Evolutionary conservation across 2,888 invertebrate genomes (phyloP), one percentile per base, ranked within the genome.

Genomic region (Xanthorhoe designata): DNA sequence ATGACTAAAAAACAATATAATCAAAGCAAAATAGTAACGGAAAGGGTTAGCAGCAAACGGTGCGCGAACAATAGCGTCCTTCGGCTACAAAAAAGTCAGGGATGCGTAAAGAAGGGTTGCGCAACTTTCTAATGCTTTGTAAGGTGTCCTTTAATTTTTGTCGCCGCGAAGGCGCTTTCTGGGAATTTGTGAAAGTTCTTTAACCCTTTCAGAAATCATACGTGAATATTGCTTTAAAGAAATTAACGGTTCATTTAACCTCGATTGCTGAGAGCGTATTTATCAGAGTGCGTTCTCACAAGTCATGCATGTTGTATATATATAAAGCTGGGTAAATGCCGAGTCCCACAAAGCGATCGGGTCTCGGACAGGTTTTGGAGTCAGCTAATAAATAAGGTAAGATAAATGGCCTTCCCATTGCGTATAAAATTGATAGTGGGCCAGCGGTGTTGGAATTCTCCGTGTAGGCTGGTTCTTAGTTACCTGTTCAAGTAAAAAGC

Each of bases 41-140:
- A 91, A 92, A 91, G 92, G 91, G 92, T 93, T 92, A 88, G 81
- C 70, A 82, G 84, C 85, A 87, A 87, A 89, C 83, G 85, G 85
- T 78, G 83, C 83, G 81, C 80, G 80, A 85, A 84, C 91, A 92
- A 92, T 86, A 85, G 85, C 81, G 78, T 84, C 82, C 80, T 84
- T 86, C 82, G 85, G 75, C 81, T 80, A 84, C 83, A 89, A 90
- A 89, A 87, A 87, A 84, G 72, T 79, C 82, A 80, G 82, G 82
- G 85, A 85, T 80, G 83, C 84, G 87, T 86, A 89, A 87, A 71
- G 79, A 90, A 92, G 92, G 92, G 92, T 93, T 93, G 91, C 89
- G 86, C 88, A 93, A 93, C 93, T 93, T 93, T 93, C 93, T 90
- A 92, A 90, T 88, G 82, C 90, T 85, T 92, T 92, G 91, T 91